Evolutionary conservation across 2,113 vertebrate genomes (phyloP).

Genomic region (Phrynosoma platyrhinos): DNA sequence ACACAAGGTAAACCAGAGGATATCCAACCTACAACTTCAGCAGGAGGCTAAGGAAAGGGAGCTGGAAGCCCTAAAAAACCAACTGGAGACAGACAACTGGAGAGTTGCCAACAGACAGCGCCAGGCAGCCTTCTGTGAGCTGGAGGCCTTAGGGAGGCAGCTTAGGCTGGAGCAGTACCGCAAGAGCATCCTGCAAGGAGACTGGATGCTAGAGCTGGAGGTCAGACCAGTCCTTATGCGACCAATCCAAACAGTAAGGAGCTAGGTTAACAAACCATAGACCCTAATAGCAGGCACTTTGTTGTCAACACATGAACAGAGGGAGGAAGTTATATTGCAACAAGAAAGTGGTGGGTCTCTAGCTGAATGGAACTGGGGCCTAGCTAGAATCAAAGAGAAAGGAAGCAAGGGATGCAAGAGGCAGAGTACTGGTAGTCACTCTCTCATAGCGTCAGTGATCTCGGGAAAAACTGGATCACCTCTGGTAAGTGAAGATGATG

Average conservation of each 20-base stretch:
- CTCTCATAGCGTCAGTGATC: background rate
- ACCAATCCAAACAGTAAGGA: slow-evolving; percentile 51
- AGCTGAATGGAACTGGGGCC: background rate
- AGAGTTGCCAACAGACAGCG: fast-evolving
- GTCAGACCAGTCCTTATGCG: slow-evolving; percentile 53
- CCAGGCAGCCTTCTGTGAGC: background rate
- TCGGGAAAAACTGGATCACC: background rate
- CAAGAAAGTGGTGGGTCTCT: background rate
- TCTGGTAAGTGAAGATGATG: background rate
- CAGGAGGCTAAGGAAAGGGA: fast-evolving
- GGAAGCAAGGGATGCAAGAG: background rate
- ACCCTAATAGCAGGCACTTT: background rate
- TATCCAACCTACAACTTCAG: slow-evolving; percentile 4
- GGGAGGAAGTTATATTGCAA: background rate
- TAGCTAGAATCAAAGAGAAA: background rate
- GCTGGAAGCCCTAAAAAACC: background rate
- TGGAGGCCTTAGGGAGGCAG: slow-evolving; percentile 32
- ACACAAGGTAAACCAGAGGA: fast-evolving
- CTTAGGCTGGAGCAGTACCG: slow-evolving; percentile 65
- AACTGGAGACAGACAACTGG: fast-evolving
- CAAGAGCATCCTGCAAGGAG: slow-evolving; percentile 41
- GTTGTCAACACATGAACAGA: background rate
- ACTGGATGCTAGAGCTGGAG: slow-evolving; percentile 70
- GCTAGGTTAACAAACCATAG: fast-evolving
- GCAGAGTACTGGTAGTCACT: no score